Evolutionary conservation across 2,113 vertebrate species (phyloP), one percentile per base, ranked within the genome.

Genomic region (Neolamprologus sp.): DNA sequence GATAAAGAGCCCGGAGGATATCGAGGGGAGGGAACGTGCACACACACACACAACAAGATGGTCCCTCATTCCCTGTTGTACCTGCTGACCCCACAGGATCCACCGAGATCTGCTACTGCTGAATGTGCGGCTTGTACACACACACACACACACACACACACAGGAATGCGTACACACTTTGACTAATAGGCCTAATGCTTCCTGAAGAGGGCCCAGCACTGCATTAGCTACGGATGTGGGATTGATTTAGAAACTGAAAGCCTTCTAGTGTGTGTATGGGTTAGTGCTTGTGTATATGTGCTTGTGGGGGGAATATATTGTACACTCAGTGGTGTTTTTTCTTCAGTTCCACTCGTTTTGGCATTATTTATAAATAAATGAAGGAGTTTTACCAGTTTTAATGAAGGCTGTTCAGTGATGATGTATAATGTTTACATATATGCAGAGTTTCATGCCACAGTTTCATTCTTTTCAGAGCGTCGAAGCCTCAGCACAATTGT

Each of bases 231-330:
- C 92, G 95, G 95, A 96, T 95, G 95, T 96, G 94, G 94, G 94
- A 96, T 96, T 95, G 95, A 96, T 95, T 96, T 95, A 95, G 95
- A 95, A 95, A 94, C 95, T 94, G 95, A 95, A 95, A 95, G 95
- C 94, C 91, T 92, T 92, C 88, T 85, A 87, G 87, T 84, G 82
- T 58, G 90, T 73, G 71, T 79, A 45, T 86, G 78, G 73, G 80
- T 85, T 47, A 87, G 54, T 84, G 68, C 58, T 63, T 63, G 88
- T 73, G 63, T 80, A 37, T 86, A 83, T 19, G 45, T 49, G 73
- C 45, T n/a, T 51, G 45, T n/a, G 55, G 81, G 57, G 10, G 21
- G 89, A 81, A 80, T 89, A 87, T 89, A 86, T 90, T 89, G 82
- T 86, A 78, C 58, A 63, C 65, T 90, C 71, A 14, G n/a, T 68